These are phyloP conservation scores for Drosophila lutescens DNA, from an alignment of 2,888 invertebrate species.

Conservation along the genomic window DNA sequence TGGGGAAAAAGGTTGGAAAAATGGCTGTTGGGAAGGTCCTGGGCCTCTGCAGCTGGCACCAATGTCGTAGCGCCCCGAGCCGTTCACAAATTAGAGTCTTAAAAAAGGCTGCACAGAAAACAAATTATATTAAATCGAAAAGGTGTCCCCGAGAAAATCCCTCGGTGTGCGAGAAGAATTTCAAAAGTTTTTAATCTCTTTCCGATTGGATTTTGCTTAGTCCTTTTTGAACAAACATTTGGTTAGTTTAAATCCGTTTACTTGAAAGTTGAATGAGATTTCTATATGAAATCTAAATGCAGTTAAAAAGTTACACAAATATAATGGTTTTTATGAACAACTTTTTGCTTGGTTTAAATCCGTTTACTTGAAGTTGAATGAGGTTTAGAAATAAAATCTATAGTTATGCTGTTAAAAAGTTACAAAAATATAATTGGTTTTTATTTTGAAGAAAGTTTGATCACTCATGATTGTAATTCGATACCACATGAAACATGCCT, in stretches of 20 bases:
- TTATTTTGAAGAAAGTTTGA: too few species aligned
- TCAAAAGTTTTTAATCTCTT: neutral
- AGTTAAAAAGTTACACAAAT: too few species aligned
- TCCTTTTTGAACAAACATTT: neutral
- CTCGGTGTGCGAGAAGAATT: neutral
- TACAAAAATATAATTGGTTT: too few species aligned
- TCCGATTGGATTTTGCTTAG: neutral
- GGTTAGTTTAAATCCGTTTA: neutral
- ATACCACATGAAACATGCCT: too few species aligned
- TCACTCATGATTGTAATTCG: too few species aligned
- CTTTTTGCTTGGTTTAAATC: too few species aligned
- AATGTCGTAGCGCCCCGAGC: slow-evolving; percentile 15
- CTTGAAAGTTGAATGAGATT: neutral
- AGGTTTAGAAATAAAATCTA: too few species aligned
- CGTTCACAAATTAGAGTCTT: slow-evolving; percentile 38
- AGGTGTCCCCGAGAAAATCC: neutral
- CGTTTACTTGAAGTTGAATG: too few species aligned
- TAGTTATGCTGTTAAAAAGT: too few species aligned
- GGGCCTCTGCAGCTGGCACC: slow-evolving; percentile 30
- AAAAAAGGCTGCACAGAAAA: slow-evolving; percentile 28
- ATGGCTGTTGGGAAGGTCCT: neutral
- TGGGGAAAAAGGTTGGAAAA: neutral
- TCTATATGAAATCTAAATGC: too few species aligned
- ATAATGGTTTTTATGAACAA: too few species aligned
- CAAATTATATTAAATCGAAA: neutral